Base-by-base conservation (phyloP, 2,888 invertebrate genomes). In the Geotrupes spiniger region DNA sequence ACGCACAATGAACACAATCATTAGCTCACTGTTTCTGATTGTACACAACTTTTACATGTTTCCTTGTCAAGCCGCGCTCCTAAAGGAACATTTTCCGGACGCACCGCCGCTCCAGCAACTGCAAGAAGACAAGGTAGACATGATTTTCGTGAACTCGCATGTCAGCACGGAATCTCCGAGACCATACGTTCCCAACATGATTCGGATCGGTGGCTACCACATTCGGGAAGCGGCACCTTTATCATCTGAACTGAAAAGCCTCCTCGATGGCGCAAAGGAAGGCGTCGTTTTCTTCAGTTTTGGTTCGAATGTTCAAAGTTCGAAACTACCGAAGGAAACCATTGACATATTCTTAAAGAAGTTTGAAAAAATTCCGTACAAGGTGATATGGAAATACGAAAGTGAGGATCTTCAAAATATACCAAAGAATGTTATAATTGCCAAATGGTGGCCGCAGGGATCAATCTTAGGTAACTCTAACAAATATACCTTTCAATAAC, bases 341-440 rank as follows among this genome's bases (percentile, higher is more conserved):
- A 15, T 57, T 0, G n/a, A 48, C 2, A 46, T 71, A 2, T 75
- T 86, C 21, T 66, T 79, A 2, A 77, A 78, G 46, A 77, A 77
- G 1, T 79, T 87, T 41, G 71, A 75, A 1, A 74, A 73, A 50
- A 56, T 84, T 0, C 79, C 81, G 45, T 80, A 82, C 50, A 78
- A 76, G 6, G 77, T 86, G 0, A 59, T 87, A 8, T 83, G 83
- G 82, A 86, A 85, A 70, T 85, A 81, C 79, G 75, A 76, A 0
- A 74, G 78, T 3, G 53, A 58, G 4, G n/a, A n/a, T n/a, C 60
- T 79, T 9, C 70, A 74, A 1, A 75, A 77, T 27, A 73, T 77
- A 54, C 76, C 83, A 0, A 60, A 72, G 0, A 84, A 84, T 61
- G 72, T 87, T 0, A 70, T 77, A 41, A 69, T 78, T 2, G 68